phyloP scores from a whole-genome alignment of 2,797 vertebrate species.

The Macropodus opercularis region DNA sequence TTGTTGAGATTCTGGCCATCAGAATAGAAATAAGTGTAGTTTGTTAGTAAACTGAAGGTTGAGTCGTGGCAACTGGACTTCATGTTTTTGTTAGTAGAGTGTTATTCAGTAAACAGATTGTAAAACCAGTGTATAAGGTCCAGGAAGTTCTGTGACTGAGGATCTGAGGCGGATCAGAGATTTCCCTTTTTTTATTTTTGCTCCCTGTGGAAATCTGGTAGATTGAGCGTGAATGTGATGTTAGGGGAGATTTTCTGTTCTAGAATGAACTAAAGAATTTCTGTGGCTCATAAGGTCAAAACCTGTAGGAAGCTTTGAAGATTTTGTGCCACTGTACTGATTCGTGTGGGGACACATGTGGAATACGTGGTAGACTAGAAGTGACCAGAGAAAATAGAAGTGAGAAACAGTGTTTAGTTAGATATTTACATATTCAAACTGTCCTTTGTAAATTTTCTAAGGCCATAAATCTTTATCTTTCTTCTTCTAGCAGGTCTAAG shows the following conservation, averaged over 20 bases:
- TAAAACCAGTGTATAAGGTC: too few species aligned
- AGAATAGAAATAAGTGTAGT: too few species aligned
- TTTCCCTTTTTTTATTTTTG: background rate
- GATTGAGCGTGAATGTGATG: background rate
- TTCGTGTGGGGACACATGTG: background rate
- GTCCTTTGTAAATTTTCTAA: background rate
- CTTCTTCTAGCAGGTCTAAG: too few species aligned
- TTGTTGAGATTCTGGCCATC: too few species aligned
- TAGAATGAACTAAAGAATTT: background rate
- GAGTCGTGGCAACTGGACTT: too few species aligned
- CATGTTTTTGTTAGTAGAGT: too few species aligned
- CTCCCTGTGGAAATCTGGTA: background rate
- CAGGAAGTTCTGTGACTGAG: background rate
- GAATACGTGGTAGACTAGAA: background rate
- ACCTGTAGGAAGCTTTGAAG: conserved; percentile 6
- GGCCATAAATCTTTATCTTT: background rate
- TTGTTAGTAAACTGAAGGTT: too few species aligned
- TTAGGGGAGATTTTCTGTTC: conserved; percentile 5
- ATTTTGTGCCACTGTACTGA: background rate
- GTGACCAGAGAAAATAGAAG: background rate
- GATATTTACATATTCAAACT: background rate
- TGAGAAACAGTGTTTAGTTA: background rate
- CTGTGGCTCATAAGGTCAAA: background rate
- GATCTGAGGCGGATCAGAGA: background rate
- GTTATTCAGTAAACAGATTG: too few species aligned